These are phyloP conservation scores for Dasyurus viverrinus DNA, from an alignment of 2,113 vertebrate genomes.

Conservation along the genomic window DNA sequence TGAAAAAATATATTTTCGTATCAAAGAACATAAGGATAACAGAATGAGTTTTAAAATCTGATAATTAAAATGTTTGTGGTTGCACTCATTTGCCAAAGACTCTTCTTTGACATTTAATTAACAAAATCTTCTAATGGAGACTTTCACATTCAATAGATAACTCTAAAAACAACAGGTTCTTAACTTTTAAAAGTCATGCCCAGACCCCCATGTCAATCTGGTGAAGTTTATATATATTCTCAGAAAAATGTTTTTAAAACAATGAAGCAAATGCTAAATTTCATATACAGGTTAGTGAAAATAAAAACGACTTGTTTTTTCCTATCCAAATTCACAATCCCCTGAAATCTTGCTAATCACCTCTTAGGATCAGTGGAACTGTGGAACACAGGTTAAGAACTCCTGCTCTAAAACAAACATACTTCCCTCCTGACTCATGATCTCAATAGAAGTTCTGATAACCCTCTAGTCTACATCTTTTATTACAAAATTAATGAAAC, in stretches of 20 bases:
- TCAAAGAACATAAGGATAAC: conserved; percentile 10
- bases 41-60: conserved; percentile 13
- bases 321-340: neutral
- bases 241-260: neutral
- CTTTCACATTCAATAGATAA: conserved; percentile 24
- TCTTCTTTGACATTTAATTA: neutral
- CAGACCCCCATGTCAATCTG: neutral
- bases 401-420: neutral
- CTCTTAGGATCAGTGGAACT: neutral
- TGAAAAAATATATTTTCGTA: conserved; percentile 6
- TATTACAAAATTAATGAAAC: neutral
- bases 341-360: neutral
- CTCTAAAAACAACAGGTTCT: conserved; percentile 21
- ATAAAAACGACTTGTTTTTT: neutral
- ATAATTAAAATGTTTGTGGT: conserved; percentile 30
- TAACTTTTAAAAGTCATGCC: neutral
- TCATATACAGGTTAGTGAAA: neutral
- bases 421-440: neutral
- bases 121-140: conserved; percentile 31
- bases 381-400: neutral
- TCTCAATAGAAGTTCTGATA: neutral
- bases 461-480: neutral
- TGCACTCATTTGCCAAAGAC: conserved; percentile 31
- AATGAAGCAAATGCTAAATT: neutral
- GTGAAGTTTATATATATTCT: neutral